Evolutionary conservation across 2,113 vertebrate species (phyloP), one percentile per base, ranked within the genome.

Genomic region (Connochaetes taurinus): DNA sequence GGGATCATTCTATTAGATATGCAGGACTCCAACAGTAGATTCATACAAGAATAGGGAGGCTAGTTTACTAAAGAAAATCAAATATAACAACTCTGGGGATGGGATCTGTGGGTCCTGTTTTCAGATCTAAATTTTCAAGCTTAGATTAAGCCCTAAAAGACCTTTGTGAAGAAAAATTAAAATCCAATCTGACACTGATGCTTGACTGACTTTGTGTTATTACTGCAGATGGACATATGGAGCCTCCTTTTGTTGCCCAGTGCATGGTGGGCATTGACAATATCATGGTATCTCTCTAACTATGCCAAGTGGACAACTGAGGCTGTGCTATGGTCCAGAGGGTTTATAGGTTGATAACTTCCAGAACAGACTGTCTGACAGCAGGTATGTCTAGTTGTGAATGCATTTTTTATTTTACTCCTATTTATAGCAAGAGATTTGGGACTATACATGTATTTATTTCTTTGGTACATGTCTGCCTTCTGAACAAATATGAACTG

Each of bases 1-100:
- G 88, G 96, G 85, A 91, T 95, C 89, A 85, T 92, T 94, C 82
- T 86, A 95, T 96, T 91, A 91, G 85, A 67, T 82, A 58, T 60
- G 83, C 64, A 85, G 89, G 78, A 25, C 83, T 90, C 91, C 19
- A 87, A 5, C 84, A 90, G 14, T 23, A 81, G 83, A 83, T 87
- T 93, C 83, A 71, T 85, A 97, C 19, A 97, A 85, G 62, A 96
- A 83, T 60, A 80, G 60, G 36, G 40, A 92, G n/a, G 62, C 19
- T 83, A 60, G 47, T 71, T 84, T 97, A 92, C 60, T 47, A 53
- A 95, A 93, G 71, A 87, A 91, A 97, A 94, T 91, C 40, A 93
- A 95, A 71, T 96, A 87, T 2, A 90, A 83, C 45, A 95, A 89
- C 93, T 86, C 82, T 74, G 25, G 55, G 85, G 52, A 88, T 78